phyloP scores from a whole-genome alignment of 2,888 invertebrate genomes.

The Yponomeuta malinellus region DNA sequence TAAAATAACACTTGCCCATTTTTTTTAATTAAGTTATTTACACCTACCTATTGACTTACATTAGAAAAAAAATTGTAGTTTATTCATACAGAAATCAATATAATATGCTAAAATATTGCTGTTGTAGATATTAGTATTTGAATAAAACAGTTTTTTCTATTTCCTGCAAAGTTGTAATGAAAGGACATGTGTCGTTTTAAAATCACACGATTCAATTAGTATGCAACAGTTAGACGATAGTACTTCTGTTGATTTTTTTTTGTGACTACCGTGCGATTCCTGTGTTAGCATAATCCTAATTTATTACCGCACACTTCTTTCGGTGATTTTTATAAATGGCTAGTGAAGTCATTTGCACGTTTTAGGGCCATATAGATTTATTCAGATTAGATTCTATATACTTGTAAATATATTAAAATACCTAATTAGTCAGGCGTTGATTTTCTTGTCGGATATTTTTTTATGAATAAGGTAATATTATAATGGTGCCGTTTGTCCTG shows the following conservation, averaged over 20 bases:
- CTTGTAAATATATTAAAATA: constrained; percentile 16
- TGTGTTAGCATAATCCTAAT: constrained; percentile 57
- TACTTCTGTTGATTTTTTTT: not conserved
- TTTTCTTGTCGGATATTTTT: constrained; percentile 17
- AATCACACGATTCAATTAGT: too few species aligned
- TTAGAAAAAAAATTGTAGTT: too few species aligned
- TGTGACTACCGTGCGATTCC: constrained; percentile 42
- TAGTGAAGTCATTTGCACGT: constrained; percentile 39
- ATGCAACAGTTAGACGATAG: not conserved
- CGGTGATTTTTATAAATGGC: constrained; percentile 22
- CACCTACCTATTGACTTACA: too few species aligned
- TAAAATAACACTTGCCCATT: too few species aligned
- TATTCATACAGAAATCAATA: too few species aligned
- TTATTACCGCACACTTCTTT: constrained; percentile 40
- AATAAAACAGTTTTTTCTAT: too few species aligned
- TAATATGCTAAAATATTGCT: too few species aligned
- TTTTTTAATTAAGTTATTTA: too few species aligned
- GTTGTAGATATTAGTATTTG: too few species aligned
- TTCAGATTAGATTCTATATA: constrained; percentile 12
- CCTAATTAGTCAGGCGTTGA: constrained; percentile 15
- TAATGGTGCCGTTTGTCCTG: not conserved
- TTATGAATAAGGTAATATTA: constrained; percentile 3
- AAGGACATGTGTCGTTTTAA: too few species aligned
- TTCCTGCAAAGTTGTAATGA: too few species aligned
- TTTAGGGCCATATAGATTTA: constrained; percentile 20